A percentile compares a stretch with the other conserved stretches of the same genome.
Conservation (phyloP, 23 tunicate genomes). For the Ciona savignyi region DNA sequence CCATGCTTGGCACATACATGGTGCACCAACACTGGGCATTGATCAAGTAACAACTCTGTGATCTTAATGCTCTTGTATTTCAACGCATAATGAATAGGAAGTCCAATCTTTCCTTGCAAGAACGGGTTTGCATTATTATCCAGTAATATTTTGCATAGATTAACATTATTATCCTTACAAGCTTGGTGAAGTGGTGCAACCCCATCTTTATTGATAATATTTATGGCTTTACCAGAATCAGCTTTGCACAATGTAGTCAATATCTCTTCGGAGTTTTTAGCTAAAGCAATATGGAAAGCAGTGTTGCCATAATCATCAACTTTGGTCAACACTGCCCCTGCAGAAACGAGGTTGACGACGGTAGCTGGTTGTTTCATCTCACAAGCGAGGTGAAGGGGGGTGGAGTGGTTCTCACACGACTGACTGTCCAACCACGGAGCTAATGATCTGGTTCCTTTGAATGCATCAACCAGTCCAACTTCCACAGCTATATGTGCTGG, state of each 20-base stretch:
- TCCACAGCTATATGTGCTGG: slow-evolving; percentile 91
- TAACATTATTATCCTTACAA: slow-evolving; percentile 12
- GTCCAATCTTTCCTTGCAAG: slow-evolving; percentile 37
- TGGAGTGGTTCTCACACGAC: slow-evolving; percentile 50
- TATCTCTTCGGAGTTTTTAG: neutral
- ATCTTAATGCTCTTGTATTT: slow-evolving; percentile 28
- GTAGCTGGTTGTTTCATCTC: slow-evolving; percentile 15
- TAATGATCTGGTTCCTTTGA: slow-evolving; percentile 1
- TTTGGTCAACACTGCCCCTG: slow-evolving; percentile 36
- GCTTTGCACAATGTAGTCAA: slow-evolving; percentile 12
- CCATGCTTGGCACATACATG: slow-evolving; percentile 45
- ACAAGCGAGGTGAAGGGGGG: slow-evolving; percentile 75
- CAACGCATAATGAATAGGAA: slow-evolving; percentile 66
- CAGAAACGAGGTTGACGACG: slow-evolving; percentile 18
- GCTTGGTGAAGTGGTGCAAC: slow-evolving; percentile 69
- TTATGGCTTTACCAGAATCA: slow-evolving; percentile 3
- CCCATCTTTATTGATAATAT: slow-evolving; percentile 59
- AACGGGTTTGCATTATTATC: slow-evolving; percentile 28
- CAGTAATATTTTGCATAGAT: slow-evolving; percentile 26
- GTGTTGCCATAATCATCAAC: slow-evolving; percentile 68
- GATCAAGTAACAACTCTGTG: slow-evolving; percentile 20
- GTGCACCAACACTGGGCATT: slow-evolving; percentile 25
- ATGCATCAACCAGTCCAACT: slow-evolving; percentile 43
- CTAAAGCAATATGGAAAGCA: slow-evolving; percentile 46
- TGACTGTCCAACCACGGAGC: slow-evolving; percentile 45